Base-by-base conservation (phyloP, 2,888 invertebrate species). In the Lithophane socia region DNA sequence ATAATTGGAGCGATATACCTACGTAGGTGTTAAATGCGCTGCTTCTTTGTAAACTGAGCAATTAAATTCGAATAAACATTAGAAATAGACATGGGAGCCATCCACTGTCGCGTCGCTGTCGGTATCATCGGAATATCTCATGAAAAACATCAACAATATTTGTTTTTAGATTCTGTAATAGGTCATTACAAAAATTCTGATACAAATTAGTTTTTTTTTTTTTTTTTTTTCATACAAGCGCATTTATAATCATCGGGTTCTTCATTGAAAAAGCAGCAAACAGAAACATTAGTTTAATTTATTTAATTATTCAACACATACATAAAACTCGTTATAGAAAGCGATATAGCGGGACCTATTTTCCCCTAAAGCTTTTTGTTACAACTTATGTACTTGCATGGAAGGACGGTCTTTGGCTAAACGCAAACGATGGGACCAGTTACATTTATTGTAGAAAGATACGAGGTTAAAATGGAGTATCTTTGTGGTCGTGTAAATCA, bases 1-100 rank as follows among this genome's bases (percentile, higher is more conserved):
- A 60, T 82, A 78, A 82, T 72, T 75, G 37, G 37, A 71, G 29
- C 29, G 7, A 67, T 67, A 44, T 66, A 47, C 52, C 52, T 52
- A 52, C 29, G 24, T 16, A 49, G 29, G 52, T 61, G 66, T n/a
- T 64, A 64, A 67, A 52, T 70, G 52, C 81, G 58, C 52, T 8
- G 67, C 64, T 77, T 77, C 47, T 73, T 70, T 71, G 52, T 65
- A 69, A 74, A 56, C 44, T 47, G 16, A 10, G 49, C 29, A 70
- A 24, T 47, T 60, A 16, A 54, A 73, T 44, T 12, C 1, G 8
- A 58, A 69, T 61, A 21, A 52, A 58, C 52, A 49, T 21, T 29
- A n/a, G 44, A 16, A 13, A 47, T 49, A 63, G 21, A 61, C 29
- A 49, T 49, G 56, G 29, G 49, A 54, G 66, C 13, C 29, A n/a